Evolutionary conservation across 1,140 invertebrate genomes (phyloP), one percentile per base, ranked within the genome.

Genomic region (Solenopsis invicta): DNA sequence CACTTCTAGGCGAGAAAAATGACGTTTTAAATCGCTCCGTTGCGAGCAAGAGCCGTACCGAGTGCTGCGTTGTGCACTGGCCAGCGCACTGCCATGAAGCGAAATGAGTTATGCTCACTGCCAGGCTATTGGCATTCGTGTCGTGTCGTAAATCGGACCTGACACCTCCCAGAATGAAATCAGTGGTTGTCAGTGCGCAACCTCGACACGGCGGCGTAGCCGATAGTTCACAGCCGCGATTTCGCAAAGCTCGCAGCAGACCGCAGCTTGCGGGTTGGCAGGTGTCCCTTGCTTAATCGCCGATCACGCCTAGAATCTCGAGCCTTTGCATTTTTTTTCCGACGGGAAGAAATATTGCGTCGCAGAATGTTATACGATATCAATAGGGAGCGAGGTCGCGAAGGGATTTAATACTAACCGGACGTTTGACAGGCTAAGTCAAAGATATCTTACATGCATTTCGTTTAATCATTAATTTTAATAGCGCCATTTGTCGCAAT

Each of bases 121-220:
- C 88, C 82, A 92, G 69, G 92, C 90, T 93, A 93, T 94, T 91
- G 92, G 90, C 89, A 92, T 91, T 93, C 91, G 87, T 90, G 91
- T 93, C 89, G 91, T 85, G 91, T 91, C 93, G 90, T 93, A 94
- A 94, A 94, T 94, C 92, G 90, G 88, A 74, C 86, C 72, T 90
- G 91, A 93, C 90, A 92, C 91, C 89, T 85, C 80, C 87, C 88
- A 88, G 93, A 94, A 94, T 93, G 91, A 93, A 94, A 93, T 93
- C 93, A 92, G 89, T 91, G 92, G 92, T 93, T 93, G 91, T 93
- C 92, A 88, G 91, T 82, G 87, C 56, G n/a, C 45, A 85, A n/a
- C 59, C 29, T 85, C 61, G 71, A 41, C 29, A 50, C 29, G 54
- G 16, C 29, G 13, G 13, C 29, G 10, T 54, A 64, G 66, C 41